Base-by-base conservation (phyloP, 30 jellyfish, hydroid and myxozoan genomes). In the Chrysaora quinquecirrha region DNA sequence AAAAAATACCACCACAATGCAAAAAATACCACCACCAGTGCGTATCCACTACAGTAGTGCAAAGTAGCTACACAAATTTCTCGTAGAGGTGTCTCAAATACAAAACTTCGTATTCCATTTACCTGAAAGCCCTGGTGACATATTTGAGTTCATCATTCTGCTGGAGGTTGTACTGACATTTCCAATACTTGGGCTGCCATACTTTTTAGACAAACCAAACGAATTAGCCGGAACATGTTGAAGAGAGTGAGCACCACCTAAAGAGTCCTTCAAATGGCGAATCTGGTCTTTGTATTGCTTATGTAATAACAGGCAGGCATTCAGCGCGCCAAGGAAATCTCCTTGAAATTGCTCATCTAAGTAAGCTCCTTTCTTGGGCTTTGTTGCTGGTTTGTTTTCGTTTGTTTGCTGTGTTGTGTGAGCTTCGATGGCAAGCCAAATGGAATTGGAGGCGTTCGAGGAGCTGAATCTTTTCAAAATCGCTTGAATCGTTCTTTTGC, bases 181-280 rank as follows among this genome's bases (percentile, higher is more conserved):
- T 29, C 81, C 92, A 54, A 73, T 63, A 64, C 86, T 75, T 3
- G 95, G 89, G 1, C 82, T 71, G 1, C 73, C 58, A 33, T 82
- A 69, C 60, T 82, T 82, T 80, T 82, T 82, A 22, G 79, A 48
- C 19, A 1, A 23, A 16, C 85, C 80, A 34, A 70, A 23, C 12
- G 85, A 56, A 19, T 75, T 20, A 14, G 89, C 89, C 12, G 95
- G 80, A 6, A 85, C 67, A 50, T 85, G 95, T 47, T 50, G 78
- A 9, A 85, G 52, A 23, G 86, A 56, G 75, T 85, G 84, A 21
- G 95, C 34, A 1, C 95, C 95, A n/a, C 95, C 95, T 18, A 85
- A 75, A 48, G 88, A 34, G 56, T 85, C 95, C 86, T 49, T 75
- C 84, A 85, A 85, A 80, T 85, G 85, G 23, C 87, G 71, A 29